Percentiles rank a stretch among this genome's conserved stretches.
Conservation (phyloP, 2,113 vertebrate species). For the Ivindomyrus marchei region DNA sequence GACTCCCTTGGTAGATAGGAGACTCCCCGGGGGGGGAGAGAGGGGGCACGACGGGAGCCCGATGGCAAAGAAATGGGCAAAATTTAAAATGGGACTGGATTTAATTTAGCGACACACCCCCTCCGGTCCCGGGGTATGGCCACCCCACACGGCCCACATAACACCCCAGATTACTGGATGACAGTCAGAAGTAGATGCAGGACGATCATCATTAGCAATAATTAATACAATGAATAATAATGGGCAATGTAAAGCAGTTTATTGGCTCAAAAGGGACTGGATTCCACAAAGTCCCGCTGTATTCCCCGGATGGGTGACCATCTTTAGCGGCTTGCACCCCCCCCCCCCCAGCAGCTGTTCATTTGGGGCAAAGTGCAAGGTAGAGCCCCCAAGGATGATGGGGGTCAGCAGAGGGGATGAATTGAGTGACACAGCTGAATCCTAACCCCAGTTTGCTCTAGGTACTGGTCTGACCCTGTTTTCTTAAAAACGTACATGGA, state of each 20-base stretch:
- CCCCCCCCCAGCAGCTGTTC: not conserved
- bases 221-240: not conserved
- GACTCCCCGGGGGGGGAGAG: constrained; percentile 15
- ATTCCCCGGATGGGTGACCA: not conserved
- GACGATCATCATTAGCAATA: not conserved
- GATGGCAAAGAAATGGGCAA: not conserved
- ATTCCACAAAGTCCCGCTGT: not conserved
- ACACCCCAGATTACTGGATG: not conserved
- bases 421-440: not conserved
- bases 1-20: constrained; percentile 39
- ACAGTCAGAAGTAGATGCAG: not conserved
- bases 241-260: not conserved
- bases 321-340: not conserved
- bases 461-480: not conserved
- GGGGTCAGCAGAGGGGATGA: not conserved
- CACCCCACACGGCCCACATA: not conserved
- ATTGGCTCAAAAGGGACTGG: not conserved
- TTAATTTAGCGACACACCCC: not conserved
- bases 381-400: not conserved
- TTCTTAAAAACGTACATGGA: not conserved
- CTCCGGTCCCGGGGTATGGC: not conserved
- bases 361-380: not conserved
- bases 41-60: constrained; percentile 1
- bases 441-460: not conserved
- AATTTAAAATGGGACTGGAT: not conserved